Evolutionary conservation across 2,797 vertebrate species (phyloP), one percentile per base, ranked within the genome.

Genomic region (Lagodon rhomboides): DNA sequence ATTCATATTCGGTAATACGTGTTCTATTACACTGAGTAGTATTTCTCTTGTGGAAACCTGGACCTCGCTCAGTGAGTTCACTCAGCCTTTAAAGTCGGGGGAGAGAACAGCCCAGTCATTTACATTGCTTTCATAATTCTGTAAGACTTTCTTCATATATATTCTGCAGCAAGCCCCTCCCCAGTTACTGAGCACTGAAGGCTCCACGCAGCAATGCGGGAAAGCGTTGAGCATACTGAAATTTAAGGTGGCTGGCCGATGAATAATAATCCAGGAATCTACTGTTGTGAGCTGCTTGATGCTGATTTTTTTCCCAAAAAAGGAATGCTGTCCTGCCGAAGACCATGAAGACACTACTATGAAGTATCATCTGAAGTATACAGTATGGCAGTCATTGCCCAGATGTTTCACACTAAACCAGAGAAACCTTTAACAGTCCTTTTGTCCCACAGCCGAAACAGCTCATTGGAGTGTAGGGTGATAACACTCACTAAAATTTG

Each of bases 181-280:
- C 34, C 15, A 55, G 73, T 81, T 75, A 75, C 50, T 5, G 69
- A 75, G 46, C 66, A 47, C 67, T 68, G 74, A 80, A 66, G 60
- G 27, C 69, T 83, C 77, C 43, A 81, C 2, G 0, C 68, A 63
- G 70, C 80, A 49, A n/a, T 49, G 69, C 43, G 64, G 23, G 50
- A 54, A 77, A 83, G 83, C 8, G 55, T 83, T 87, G 81, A 83
- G 79, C 79, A 83, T 79, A 82, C 72, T 77, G 46, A 85, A 60
- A 53, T 81, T 83, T 68, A 75, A 67, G 60, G 74, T 44, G 66
- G 66, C 54, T 4, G 15, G n/a, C 47, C 25, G 34, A 56, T 70
- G 75, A 87, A 86, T 91, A 66, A 77, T 82, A 79, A 87, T 67
- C 58, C 22, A 23, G 22, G 2, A 66, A 8, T 54, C 47, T 62